Evolutionary conservation across 2,888 invertebrate species (phyloP).

Genomic region (Chymomyza fuscimana): DNA sequence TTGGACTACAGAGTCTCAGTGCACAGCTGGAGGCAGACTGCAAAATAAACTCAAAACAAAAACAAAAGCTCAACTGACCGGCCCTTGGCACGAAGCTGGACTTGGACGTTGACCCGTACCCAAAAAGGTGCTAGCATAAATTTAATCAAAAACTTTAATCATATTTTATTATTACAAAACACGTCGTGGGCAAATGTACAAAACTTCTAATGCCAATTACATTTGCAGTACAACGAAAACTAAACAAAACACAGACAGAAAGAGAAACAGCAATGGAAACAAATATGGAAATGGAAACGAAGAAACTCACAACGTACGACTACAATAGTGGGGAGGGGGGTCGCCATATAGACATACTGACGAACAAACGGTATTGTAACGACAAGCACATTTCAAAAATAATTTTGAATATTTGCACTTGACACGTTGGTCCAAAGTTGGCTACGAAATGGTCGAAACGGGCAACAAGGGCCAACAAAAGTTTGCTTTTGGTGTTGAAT

Average conservation of each 20-base stretch:
- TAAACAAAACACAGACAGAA: constrained; percentile 55
- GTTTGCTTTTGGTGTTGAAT: constrained; percentile 44
- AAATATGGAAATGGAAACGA: constrained; percentile 15
- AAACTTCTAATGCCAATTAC: constrained; percentile 72
- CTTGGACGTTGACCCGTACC: neutral
- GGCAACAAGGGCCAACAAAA: constrained; percentile 28
- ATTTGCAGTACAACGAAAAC: constrained; percentile 65
- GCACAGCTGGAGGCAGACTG: constrained; percentile 7
- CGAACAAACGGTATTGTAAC: constrained; percentile 29
- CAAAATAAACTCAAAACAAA: constrained; percentile 18
- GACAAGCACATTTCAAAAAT: constrained; percentile 67
- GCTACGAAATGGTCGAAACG: constrained; percentile 16
- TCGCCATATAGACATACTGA: constrained; percentile 2
- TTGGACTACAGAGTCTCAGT: constrained; percentile 13
- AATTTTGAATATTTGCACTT: constrained; percentile 72
- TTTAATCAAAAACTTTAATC: constrained; percentile 75
- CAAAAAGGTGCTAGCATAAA: constrained; percentile 59
- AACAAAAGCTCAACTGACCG: constrained; percentile 6
- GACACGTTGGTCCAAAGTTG: constrained; percentile 61
- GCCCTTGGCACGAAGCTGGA: neutral
- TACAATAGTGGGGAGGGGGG: neutral
- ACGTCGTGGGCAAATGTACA: constrained; percentile 62
- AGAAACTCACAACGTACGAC: neutral
- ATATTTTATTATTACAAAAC: constrained; percentile 75
- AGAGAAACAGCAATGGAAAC: constrained; percentile 15